phyloP scores from a whole-genome alignment of 92 coral and sea anemone species.

The Hydrozoanthus gracilis region DNA sequence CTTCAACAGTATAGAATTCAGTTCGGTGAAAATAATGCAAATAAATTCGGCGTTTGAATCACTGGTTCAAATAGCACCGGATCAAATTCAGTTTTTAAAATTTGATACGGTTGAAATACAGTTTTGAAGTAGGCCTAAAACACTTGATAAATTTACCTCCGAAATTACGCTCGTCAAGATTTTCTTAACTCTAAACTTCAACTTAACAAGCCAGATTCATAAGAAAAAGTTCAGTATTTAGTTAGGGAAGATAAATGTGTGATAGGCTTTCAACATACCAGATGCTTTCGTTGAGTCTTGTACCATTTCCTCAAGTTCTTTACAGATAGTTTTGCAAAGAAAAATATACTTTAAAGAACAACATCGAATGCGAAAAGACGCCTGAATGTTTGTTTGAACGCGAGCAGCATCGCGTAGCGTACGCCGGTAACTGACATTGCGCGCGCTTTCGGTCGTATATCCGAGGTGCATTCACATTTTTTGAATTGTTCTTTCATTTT shows the following conservation, averaged over 20 bases:
- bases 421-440: background rate
- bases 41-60: too few relatives aligned
- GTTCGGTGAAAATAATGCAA: too few relatives aligned
- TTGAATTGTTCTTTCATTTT: background rate
- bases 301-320: background rate
- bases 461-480: background rate
- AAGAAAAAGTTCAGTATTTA: too few relatives aligned
- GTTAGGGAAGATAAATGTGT: too few relatives aligned
- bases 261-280: background rate
- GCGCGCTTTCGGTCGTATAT: background rate
- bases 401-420: background rate
- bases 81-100: too few relatives aligned
- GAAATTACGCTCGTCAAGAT: too few relatives aligned
- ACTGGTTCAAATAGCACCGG: too few relatives aligned
- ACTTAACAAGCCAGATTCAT: background rate
- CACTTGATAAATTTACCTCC: too few relatives aligned
- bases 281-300: conserved; percentile 8
- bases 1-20: too few relatives aligned
- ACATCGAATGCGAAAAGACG: background rate
- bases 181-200: background rate
- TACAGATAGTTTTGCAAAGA: background rate
- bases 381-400: conserved; percentile 2
- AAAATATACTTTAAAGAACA: too few relatives aligned
- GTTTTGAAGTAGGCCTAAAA: too few relatives aligned
- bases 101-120: too few relatives aligned